phyloP scores from a whole-genome alignment of 1,140 invertebrate genomes.

The Dolichoris vasculosae region DNA sequence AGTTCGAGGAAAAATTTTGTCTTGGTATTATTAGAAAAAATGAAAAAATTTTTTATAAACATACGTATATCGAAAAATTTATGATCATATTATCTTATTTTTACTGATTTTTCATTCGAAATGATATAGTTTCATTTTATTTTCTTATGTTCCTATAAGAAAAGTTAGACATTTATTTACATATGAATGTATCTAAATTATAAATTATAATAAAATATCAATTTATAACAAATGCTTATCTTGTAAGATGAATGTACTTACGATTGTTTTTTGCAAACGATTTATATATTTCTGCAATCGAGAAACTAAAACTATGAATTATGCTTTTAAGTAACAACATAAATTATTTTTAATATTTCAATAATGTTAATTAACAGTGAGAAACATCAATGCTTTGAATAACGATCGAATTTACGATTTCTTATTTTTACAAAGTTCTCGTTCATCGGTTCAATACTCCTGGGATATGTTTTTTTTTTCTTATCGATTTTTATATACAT shows the following conservation, averaged over 20 bases:
- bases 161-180: neutral
- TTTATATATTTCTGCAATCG: neutral
- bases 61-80: neutral
- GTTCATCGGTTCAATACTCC: neutral
- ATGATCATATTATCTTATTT: neutral
- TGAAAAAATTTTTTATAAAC: neutral
- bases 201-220: too few species aligned
- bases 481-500: neutral
- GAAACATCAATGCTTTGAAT: neutral
- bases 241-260: too few species aligned
- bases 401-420: neutral
- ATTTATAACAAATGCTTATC: too few species aligned
- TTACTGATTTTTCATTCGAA: neutral
- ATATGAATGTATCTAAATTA: neutral
- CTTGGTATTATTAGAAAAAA: neutral
- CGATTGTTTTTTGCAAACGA: neutral
- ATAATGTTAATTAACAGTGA: neutral
- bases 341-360: neutral
- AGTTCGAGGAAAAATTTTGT: neutral
- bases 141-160: neutral
- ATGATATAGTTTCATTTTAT: neutral
- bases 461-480: neutral
- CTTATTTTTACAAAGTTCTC: neutral
- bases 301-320: neutral
- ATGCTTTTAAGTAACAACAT: too few species aligned